These are phyloP conservation scores for Paramuricea clavata DNA, from an alignment of 92 coral and sea anemone species.

Conservation along the genomic window DNA sequence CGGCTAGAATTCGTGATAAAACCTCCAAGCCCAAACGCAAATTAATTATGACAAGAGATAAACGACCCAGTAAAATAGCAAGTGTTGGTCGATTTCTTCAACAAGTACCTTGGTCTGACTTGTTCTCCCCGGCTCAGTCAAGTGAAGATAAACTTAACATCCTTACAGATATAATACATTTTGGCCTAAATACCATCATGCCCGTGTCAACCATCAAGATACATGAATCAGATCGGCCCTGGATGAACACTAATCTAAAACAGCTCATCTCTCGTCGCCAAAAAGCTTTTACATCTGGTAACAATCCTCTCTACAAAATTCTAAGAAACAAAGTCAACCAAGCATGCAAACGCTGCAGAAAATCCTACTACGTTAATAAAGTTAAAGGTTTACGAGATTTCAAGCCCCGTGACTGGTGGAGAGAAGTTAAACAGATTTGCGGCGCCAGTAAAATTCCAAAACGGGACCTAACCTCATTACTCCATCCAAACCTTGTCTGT, in stretches of 20 bases:
- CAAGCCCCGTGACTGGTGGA: conserved; percentile 72
- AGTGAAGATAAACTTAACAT: conserved; percentile 48
- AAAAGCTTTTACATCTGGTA: conserved; percentile 66
- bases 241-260: conserved; percentile 68
- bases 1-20: conserved; percentile 14
- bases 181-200: conserved; percentile 33
- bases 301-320: conserved; percentile 52
- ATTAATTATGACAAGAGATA: background rate
- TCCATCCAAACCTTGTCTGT: conserved; percentile 56
- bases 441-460: background rate
- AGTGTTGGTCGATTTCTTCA: conserved; percentile 55
- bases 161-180: conserved; percentile 56
- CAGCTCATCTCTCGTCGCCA: conserved; percentile 66
- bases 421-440: conserved; percentile 64
- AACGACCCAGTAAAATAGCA: conserved; percentile 53
- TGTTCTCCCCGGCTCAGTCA: conserved; percentile 35
- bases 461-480: conserved; percentile 37
- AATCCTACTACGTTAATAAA: conserved; percentile 55
- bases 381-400: conserved; percentile 54
- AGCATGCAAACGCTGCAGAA: conserved; percentile 63
- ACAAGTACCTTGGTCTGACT: conserved; percentile 45
- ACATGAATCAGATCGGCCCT: conserved; percentile 75
- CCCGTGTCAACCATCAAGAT: conserved; percentile 39
- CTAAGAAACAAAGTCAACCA: conserved; percentile 72
- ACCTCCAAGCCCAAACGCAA: conserved; percentile 16